Evolutionary conservation across 2,113 vertebrate species (phyloP).

Genomic region (Crotalus viridis): DNA sequence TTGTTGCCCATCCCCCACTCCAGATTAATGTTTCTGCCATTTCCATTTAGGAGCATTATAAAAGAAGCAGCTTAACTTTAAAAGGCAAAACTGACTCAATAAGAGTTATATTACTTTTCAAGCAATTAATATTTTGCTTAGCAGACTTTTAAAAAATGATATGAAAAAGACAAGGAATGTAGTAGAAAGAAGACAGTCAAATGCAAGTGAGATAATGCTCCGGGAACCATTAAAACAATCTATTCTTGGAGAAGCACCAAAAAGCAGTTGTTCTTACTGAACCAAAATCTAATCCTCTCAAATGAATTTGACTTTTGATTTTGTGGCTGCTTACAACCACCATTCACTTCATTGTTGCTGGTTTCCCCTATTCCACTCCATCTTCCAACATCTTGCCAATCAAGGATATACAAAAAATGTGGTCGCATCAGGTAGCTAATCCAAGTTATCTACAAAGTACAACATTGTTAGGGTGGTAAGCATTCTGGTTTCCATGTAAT

Average conservation of each 20-base stretch:
- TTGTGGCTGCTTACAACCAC: not conserved
- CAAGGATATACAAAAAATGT: not conserved
- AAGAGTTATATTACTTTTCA: not conserved
- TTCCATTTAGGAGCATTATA: not conserved
- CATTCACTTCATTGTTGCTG: not conserved
- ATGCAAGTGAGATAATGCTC: not conserved
- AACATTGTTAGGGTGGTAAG: not conserved
- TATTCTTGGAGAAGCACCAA: not conserved
- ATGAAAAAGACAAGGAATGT: not conserved
- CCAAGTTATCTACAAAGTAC: not conserved
- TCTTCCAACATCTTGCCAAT: not conserved
- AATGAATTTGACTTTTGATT: not conserved
- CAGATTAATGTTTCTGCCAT: not conserved
- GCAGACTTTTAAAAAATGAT: not conserved
- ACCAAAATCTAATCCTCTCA: too few relatives aligned
- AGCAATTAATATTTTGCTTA: not conserved
- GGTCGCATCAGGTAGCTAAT: not conserved
- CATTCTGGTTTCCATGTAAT: not conserved
- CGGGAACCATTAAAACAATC: not conserved
- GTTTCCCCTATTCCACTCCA: not conserved
- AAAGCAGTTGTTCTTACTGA: not conserved
- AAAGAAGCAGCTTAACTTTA: not conserved
- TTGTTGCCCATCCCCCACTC: not conserved
- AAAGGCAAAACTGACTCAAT: not conserved
- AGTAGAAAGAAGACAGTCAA: not conserved